Evolutionary conservation across 2,113 vertebrate genomes (phyloP).

Genomic region (Eonycteris spelaea): DNA sequence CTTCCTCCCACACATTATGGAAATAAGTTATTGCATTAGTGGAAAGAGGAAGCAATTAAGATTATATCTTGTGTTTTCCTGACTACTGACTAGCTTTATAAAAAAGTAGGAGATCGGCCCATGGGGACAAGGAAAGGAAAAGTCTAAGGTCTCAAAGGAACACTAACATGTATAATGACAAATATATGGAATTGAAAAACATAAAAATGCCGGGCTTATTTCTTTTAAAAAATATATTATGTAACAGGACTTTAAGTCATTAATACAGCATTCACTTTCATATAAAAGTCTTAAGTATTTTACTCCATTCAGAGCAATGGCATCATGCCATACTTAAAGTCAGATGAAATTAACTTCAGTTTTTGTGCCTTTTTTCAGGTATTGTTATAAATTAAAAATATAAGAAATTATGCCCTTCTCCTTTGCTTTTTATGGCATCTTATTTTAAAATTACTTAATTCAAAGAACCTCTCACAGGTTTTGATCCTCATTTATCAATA

Average conservation of each 20-base stretch:
- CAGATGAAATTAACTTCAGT: conserved; percentile 25
- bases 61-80: conserved; percentile 16
- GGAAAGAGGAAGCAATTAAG: conserved; percentile 36
- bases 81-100: conserved; percentile 16
- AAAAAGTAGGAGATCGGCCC: conserved; percentile 7
- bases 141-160: conserved; percentile 23
- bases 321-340: conserved; percentile 33
- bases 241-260: not conserved
- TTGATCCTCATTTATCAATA: conserved; percentile 58
- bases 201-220: conserved; percentile 42
- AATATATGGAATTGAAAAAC: conserved; percentile 32
- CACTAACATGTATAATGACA: conserved; percentile 40
- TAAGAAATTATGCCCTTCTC: not conserved
- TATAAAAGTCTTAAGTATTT: conserved; percentile 28
- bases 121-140: conserved; percentile 31
- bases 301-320: not conserved
- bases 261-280: conserved; percentile 9
- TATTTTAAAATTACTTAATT: conserved; percentile 52
- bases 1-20: not conserved
- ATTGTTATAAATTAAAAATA: conserved; percentile 10
- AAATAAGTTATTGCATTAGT: not conserved
- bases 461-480: conserved; percentile 26
- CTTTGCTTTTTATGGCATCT: conserved; percentile 37
- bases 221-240: conserved; percentile 15
- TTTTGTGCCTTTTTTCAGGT: conserved; percentile 29